Conservation (phyloP, 2,113 vertebrate genomes). For the Bambusicola thoracicus region DNA sequence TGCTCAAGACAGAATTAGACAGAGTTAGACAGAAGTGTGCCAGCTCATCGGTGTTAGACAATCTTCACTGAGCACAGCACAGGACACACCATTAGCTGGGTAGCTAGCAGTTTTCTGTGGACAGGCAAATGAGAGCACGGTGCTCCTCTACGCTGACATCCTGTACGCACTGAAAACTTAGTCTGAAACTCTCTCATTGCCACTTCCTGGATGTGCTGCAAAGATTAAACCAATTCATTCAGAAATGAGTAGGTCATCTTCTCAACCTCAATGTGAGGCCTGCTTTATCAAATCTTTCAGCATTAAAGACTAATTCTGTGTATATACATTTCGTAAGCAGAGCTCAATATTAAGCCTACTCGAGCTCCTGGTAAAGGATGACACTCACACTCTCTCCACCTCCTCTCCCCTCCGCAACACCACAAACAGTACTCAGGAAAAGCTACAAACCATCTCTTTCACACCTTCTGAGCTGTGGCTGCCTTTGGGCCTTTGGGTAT, state of each 20-base stretch:
- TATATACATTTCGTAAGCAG: neutral
- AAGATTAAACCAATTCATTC: neutral
- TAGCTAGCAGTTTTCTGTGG: neutral
- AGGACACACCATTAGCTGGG: neutral
- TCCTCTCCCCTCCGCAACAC: neutral
- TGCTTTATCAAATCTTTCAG: neutral
- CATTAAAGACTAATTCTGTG: neutral
- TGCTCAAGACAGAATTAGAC: fast-evolving
- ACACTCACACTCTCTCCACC: neutral
- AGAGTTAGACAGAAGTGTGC: neutral
- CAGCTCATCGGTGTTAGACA: neutral
- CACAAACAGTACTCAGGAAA: neutral
- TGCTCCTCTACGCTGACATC: neutral
- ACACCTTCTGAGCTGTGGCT: neutral
- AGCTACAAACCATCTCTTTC: neutral
- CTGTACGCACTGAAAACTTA: neutral
- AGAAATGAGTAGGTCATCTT: neutral
- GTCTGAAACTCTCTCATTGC: neutral
- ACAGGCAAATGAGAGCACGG: neutral
- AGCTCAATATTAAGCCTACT: neutral
- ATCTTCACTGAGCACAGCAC: neutral
- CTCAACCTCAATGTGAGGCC: neutral
- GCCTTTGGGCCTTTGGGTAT: neutral
- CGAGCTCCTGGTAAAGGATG: neutral
- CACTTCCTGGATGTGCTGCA: neutral